A percentile compares a stretch with the other conserved stretches of the same genome.
These are phyloP conservation scores for Thalpophila matura DNA, from an alignment of 2,888 invertebrate species.

Conservation along the genomic window DNA sequence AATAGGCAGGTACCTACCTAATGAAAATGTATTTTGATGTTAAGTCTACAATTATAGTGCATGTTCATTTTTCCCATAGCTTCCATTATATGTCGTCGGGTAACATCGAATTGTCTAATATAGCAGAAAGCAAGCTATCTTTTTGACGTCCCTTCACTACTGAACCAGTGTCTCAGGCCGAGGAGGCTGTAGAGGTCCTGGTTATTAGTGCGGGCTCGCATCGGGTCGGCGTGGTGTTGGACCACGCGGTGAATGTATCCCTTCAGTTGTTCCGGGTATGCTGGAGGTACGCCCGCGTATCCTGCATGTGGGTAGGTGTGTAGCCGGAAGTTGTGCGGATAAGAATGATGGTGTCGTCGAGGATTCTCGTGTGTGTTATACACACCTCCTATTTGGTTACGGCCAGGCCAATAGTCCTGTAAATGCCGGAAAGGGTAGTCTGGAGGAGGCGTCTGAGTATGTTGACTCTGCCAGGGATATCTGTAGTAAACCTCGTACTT, in stretches of 20 bases:
- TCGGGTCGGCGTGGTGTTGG: constrained; percentile 75
- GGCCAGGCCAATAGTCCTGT: constrained; percentile 87
- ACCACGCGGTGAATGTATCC: constrained; percentile 77
- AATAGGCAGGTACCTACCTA: constrained; percentile 19
- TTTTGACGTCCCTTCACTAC: constrained; percentile 85
- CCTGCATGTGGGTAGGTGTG: constrained; percentile 74
- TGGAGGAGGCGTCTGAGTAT: constrained; percentile 81
- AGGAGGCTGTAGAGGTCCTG: constrained; percentile 86
- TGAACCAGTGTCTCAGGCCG: constrained; percentile 88
- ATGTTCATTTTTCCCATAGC: constrained; percentile 81
- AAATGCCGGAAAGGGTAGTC: constrained; percentile 85
- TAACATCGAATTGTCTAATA: constrained; percentile 87
- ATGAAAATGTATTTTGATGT: constrained; percentile 46
- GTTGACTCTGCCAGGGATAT: constrained; percentile 85
- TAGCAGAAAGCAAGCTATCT: constrained; percentile 81
- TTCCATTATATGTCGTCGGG: constrained; percentile 89
- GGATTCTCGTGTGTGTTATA: constrained; percentile 85
- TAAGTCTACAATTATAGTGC: constrained; percentile 51
- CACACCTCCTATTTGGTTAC: constrained; percentile 81
- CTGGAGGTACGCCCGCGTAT: constrained; percentile 72
- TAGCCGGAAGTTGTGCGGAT: constrained; percentile 81
- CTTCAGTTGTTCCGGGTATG: constrained; percentile 76
- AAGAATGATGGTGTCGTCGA: constrained; percentile 86
- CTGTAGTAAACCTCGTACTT: constrained; percentile 79
- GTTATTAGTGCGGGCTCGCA: constrained; percentile 76